These are phyloP conservation scores for Aphyosemion australe DNA, from an alignment of 2,113 vertebrate genomes.

Conservation along the genomic window DNA sequence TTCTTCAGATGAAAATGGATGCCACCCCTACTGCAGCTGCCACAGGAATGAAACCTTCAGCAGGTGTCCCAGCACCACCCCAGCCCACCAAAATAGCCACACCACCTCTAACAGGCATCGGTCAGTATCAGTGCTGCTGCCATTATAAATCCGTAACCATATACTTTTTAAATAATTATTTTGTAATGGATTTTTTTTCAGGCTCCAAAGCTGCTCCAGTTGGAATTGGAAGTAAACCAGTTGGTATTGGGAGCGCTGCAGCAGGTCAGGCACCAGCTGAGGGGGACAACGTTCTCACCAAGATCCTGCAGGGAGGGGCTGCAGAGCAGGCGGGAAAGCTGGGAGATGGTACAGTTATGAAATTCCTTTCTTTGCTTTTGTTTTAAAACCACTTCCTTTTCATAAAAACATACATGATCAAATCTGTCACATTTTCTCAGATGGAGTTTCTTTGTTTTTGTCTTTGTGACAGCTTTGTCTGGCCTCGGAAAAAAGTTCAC, in stretches of 20 bases:
- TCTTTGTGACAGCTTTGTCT: conserved; percentile 84
- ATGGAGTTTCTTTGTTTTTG: conserved; percentile 28
- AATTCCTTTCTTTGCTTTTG: not conserved
- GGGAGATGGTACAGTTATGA: conserved; percentile 86
- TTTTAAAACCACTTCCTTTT: conserved; percentile 9
- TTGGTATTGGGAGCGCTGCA: conserved; percentile 75
- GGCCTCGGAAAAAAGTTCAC: conserved; percentile 99
- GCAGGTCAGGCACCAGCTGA: conserved; percentile 82
- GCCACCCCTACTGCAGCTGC: conserved; percentile 68
- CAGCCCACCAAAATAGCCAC: conserved; percentile 83
- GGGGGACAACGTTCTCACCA: conserved; percentile 92
- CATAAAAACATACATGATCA: too few species aligned
- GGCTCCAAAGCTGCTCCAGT: conserved; percentile 84
- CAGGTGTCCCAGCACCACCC: conserved; percentile 73
- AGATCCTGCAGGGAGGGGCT: conserved; percentile 94
- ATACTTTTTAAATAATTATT: not conserved
- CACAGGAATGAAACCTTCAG: conserved; percentile 79
- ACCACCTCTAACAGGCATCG: conserved; percentile 84
- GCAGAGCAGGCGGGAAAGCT: conserved; percentile 98
- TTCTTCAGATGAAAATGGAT: conserved; percentile 82
- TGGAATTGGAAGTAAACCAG: conserved; percentile 80
- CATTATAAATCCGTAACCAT: not conserved
- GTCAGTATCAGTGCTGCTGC: conserved; percentile 70
- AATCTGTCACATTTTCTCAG: conserved; percentile 10
- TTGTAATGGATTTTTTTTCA: conserved; percentile 51